Evolutionary conservation across 1,140 invertebrate species (phyloP).

Genomic region (Drosophila ogumai): DNA sequence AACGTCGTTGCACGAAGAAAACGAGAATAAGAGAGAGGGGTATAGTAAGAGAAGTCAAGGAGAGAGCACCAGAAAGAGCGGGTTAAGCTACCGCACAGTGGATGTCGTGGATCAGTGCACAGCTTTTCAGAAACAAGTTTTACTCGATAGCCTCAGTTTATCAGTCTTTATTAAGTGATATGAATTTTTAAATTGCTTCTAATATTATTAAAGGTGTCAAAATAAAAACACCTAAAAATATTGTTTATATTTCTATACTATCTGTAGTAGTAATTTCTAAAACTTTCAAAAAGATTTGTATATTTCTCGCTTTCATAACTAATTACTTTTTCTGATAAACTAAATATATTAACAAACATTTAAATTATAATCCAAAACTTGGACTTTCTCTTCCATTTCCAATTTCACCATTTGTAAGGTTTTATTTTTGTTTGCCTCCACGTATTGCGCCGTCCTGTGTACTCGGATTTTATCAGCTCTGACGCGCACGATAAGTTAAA

Average conservation of each 20-base stretch:
- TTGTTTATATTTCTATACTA: too few species aligned
- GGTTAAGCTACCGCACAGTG: constrained; percentile 44
- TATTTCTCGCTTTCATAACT: too few species aligned
- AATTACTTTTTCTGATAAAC: background rate
- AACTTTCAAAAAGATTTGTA: too few species aligned
- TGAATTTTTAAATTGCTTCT: background rate
- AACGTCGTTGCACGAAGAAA: constrained; percentile 17
- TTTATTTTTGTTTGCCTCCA: constrained; percentile 29
- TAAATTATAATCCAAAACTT: background rate
- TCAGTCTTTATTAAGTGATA: too few species aligned
- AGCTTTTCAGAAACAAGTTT: background rate
- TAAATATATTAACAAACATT: background rate
- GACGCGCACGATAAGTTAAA: constrained; percentile 61
- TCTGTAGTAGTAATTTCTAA: too few species aligned
- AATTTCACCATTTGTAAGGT: constrained; percentile 26
- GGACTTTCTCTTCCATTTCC: constrained; percentile 4
- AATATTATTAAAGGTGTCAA: background rate
- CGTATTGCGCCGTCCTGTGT: constrained; percentile 18
- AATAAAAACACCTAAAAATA: background rate
- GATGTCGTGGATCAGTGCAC: background rate
- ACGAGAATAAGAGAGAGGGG: constrained; percentile 6
- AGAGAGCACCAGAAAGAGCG: constrained; percentile 20
- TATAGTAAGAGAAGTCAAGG: constrained; percentile 25
- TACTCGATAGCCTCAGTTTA: background rate
- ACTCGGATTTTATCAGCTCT: constrained; percentile 66